Evolutionary conservation across 2,888 invertebrate species (phyloP).

Genomic region (Zelleria hepariella): DNA sequence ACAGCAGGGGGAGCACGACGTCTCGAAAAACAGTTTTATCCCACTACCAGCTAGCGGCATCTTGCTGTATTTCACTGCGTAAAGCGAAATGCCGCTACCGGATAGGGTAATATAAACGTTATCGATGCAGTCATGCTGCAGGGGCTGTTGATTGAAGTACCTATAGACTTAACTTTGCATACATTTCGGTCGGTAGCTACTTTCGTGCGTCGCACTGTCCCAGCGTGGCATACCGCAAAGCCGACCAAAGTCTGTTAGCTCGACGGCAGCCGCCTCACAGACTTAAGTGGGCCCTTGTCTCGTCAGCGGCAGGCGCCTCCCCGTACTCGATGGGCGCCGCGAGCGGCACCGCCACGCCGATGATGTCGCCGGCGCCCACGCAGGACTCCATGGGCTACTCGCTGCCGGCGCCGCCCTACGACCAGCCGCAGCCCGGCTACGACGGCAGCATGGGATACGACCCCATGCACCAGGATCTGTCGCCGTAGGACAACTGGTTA

Average conservation of each 20-base stretch:
- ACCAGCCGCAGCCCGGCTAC: slow-evolving; percentile 89
- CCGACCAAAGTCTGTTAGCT: neutral
- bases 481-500: slow-evolving; percentile 73
- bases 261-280: neutral
- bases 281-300: slow-evolving; percentile 11
- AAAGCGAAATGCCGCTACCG: no score
- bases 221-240: neutral
- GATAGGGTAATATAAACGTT: no score
- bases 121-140: no score
- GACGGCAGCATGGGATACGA: slow-evolving; percentile 94
- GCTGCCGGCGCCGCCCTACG: slow-evolving; percentile 91
- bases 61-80: no score
- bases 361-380: slow-evolving; percentile 95
- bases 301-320: slow-evolving; percentile 79
- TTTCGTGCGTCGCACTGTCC: no score
- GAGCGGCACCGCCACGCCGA: slow-evolving; percentile 91
- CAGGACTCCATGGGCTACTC: slow-evolving; percentile 95
- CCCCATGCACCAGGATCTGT: slow-evolving; percentile 91
- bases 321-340: slow-evolving; percentile 91
- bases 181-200: no score
- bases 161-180: no score
- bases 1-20: no score
- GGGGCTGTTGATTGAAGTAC: no score
- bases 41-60: no score
- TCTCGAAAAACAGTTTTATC: no score